Evolutionary conservation across 2,888 invertebrate species (phyloP), one percentile per base, ranked within the genome.

Genomic region (Tromatobia lineatoria): DNA sequence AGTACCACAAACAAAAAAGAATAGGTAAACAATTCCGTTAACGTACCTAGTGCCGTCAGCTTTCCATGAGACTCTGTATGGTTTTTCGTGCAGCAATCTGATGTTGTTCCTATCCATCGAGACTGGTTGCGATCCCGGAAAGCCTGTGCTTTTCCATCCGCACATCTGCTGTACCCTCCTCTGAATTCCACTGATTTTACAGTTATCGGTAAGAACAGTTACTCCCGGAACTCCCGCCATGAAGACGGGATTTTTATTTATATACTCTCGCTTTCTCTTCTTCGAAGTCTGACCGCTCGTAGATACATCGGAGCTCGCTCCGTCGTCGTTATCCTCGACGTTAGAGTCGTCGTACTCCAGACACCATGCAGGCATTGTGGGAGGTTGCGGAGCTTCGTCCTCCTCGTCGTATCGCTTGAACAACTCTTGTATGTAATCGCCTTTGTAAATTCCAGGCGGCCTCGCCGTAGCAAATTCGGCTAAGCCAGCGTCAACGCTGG

Each of bases 21-120:
- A 69, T 74, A 38, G 54, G 6, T 6, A 38, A 71, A 50, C 66
- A 76, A 59, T 47, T 45, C 23, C 61, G 2, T 38, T 38, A 57
- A 52, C 67, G 69, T 78, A 97, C 97, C 98, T 96, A 45, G 97
- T 98, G 50, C 99, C 99, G 94, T 99, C 99, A 11, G 99, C 99
- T 93, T 99, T 99, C 99, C 99, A 99, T 1, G 99, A 99, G 0
- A 99, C 99, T 92, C 97, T 96, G 92, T 99, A 99, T 0, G 98
- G 97, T 91, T 97, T 97, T 87, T 96, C 94, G 42, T 95, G 95
- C 3, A 99, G 94, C 13, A 97, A 95, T 71, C 94, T 93, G 66
- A 99, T 94, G 93, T 99, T 99, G 0, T 95, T 91, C 1, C 94
- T 94, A 91, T 98, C 97, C 99, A 99, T 99, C 0, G 99, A 99